Conservation (phyloP, 2,113 vertebrate genomes). For the Murina feae region DNA sequence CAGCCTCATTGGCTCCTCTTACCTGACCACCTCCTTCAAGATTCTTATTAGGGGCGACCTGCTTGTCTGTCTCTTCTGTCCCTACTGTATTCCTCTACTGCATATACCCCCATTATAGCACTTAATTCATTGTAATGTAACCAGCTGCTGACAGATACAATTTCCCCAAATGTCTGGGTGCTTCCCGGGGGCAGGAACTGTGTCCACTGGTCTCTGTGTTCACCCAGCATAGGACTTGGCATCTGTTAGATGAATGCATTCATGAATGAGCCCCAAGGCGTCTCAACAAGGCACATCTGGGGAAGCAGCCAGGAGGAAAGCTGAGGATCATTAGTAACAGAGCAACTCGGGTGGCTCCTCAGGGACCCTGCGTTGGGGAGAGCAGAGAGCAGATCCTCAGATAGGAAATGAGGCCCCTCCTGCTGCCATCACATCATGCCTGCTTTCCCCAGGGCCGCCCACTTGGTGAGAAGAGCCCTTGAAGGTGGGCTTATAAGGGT, state of each 20-base stretch:
- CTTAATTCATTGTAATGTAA: background rate
- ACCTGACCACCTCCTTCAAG: background rate
- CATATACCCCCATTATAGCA: background rate
- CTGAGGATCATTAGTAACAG: background rate
- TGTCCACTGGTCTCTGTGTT: background rate
- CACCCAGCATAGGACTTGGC: background rate
- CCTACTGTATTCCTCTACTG: background rate
- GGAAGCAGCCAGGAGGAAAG: background rate
- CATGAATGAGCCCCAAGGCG: background rate
- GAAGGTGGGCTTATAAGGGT: background rate
- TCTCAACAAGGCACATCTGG: background rate
- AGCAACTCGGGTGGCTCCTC: background rate
- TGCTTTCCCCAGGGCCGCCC: background rate
- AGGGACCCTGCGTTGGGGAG: background rate
- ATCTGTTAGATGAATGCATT: background rate
- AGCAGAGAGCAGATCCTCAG: background rate
- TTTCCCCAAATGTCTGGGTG: background rate
- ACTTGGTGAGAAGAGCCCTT: background rate
- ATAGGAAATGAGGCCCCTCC: background rate
- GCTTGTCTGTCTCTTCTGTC: background rate
- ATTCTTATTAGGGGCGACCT: background rate
- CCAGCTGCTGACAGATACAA: background rate
- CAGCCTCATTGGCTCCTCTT: background rate
- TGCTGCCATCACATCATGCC: background rate
- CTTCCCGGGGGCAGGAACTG: background rate